Evolutionary conservation across 2,888 invertebrate species (phyloP).

Genomic region (Erebia palarica): DNA sequence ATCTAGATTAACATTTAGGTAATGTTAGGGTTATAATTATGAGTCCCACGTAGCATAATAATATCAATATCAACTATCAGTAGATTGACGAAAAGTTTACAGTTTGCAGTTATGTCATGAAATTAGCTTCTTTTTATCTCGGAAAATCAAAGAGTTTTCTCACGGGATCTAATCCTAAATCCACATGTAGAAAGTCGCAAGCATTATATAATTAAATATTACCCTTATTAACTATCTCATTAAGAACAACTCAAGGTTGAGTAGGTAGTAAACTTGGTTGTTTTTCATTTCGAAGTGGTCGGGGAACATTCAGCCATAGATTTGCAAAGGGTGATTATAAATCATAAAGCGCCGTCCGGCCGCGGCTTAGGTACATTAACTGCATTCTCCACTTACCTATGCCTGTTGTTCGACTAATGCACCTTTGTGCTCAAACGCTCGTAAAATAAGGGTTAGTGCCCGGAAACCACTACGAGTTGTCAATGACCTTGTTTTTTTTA

Average conservation of each 20-base stretch:
- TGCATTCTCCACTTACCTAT: constrained; percentile 52
- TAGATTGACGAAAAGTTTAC: too few relatives aligned
- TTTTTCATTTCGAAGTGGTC: constrained; percentile 46
- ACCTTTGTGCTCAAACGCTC: constrained; percentile 60
- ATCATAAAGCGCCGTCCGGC: constrained; percentile 62
- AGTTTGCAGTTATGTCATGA: too few relatives aligned
- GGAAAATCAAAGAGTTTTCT: too few relatives aligned
- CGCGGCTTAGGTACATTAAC: constrained; percentile 47
- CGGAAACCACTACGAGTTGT: constrained; percentile 42
- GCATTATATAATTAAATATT: too few relatives aligned
- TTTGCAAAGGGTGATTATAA: constrained; percentile 73
- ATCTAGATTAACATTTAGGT: background rate
- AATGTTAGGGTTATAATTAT: too few relatives aligned
- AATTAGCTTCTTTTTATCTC: too few relatives aligned
- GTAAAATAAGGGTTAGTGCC: constrained; percentile 45
- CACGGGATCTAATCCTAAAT: too few relatives aligned
- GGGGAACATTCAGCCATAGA: constrained; percentile 60
- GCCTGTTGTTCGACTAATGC: constrained; percentile 69
- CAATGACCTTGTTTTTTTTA: constrained; percentile 30
- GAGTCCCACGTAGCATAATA: background rate
- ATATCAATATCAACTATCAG: background rate
- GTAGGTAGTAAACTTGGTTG: background rate
- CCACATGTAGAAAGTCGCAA: too few relatives aligned
- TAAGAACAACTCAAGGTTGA: background rate
- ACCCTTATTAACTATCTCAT: background rate